phyloP scores from a whole-genome alignment of 2,888 invertebrate genomes.

The Tachystola acroxantha region DNA sequence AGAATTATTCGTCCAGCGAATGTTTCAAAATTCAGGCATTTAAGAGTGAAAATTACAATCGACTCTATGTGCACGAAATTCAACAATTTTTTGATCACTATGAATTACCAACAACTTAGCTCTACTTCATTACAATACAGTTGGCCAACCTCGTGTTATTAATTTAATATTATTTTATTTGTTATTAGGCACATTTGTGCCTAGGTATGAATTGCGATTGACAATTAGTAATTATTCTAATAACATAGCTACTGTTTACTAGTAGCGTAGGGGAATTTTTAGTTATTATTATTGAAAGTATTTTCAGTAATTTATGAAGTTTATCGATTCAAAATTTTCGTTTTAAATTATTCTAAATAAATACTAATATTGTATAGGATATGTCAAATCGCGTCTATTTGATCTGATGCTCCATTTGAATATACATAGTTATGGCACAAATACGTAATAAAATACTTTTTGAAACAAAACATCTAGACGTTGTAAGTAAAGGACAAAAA shows the following conservation, averaged over 20 bases:
- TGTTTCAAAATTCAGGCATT: no score
- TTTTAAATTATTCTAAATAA: no score
- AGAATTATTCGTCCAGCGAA: no score
- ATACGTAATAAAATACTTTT: no score
- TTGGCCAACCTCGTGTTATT: constrained; percentile 15
- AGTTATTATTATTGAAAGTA: no score
- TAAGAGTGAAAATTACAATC: no score
- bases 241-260: neutral
- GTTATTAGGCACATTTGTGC: neutral
- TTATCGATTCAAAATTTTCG: no score
- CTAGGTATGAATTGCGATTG: neutral
- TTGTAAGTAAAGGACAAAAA: no score
- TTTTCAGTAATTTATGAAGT: no score
- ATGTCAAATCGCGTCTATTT: neutral
- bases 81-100: constrained; percentile 31
- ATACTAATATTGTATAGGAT: neutral
- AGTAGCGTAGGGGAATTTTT: no score
- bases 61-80: constrained; percentile 18
- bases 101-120: constrained; percentile 41
- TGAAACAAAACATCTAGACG: no score
- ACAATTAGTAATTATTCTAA: neutral
- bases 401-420: neutral
- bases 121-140: constrained; percentile 18
- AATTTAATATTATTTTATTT: neutral
- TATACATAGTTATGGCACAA: neutral